phyloP scores from a whole-genome alignment of 2,888 invertebrate species.

The Tinea pellionella region DNA sequence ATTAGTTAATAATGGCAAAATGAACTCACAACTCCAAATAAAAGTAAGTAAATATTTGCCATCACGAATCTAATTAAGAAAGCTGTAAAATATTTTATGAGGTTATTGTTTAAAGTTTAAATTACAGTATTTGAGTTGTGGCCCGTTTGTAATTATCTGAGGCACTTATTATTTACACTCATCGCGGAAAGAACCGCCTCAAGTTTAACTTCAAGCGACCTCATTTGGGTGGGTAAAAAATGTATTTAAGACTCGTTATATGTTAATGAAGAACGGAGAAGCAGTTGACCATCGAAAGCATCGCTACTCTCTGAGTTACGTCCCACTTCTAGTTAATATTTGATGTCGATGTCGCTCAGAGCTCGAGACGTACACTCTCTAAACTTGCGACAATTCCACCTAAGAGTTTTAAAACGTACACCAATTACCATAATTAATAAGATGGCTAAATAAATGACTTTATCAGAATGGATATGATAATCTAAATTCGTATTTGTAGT shows the following conservation, averaged over 20 bases:
- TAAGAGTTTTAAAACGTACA: too few relatives aligned
- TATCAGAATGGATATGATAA: conserved; percentile 17
- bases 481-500: conserved; percentile 27
- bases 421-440: conserved; percentile 18
- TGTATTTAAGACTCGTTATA: conserved; percentile 14
- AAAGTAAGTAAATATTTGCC: background rate
- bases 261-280: conserved; percentile 9
- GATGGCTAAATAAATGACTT: conserved; percentile 16
- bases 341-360: conserved; percentile 4
- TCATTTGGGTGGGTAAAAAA: conserved; percentile 31
- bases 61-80: conserved; percentile 7
- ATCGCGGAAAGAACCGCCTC: conserved; percentile 26
- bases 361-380: background rate
- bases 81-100: conserved; percentile 2
- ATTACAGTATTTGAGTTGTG: background rate
- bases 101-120: conserved; percentile 11
- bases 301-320: background rate
- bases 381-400: background rate
- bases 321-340: conserved; percentile 9
- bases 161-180: conserved; percentile 40
- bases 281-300: background rate
- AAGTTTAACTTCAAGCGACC: conserved; percentile 31
- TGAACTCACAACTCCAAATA: conserved; percentile 1
- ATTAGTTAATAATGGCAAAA: conserved; percentile 2
- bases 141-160: conserved; percentile 7